Evolutionary conservation across 2,797 vertebrate species (phyloP).

Genomic region (Gouania willdenowi): DNA sequence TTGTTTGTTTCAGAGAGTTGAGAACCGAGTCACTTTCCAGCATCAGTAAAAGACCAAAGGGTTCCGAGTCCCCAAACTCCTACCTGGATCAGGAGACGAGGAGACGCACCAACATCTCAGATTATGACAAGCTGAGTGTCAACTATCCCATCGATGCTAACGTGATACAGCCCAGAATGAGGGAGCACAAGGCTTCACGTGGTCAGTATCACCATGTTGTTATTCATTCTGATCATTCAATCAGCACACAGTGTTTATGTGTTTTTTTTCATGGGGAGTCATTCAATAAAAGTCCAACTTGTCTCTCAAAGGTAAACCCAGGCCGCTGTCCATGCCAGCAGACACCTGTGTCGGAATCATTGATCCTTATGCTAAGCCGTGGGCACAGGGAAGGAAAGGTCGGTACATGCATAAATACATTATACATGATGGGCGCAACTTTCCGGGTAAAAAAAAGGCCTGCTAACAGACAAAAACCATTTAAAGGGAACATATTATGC

Average conservation of each 20-base stretch:
- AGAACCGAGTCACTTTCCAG: slow-evolving; percentile 61
- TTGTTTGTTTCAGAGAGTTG: slow-evolving; percentile 77
- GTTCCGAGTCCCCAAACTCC: slow-evolving; percentile 91
- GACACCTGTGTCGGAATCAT: slow-evolving; percentile 83
- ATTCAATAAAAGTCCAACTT: not conserved
- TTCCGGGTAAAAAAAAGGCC: too few species aligned
- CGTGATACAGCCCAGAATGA: slow-evolving; percentile 81
- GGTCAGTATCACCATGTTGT: slow-evolving; percentile 77
- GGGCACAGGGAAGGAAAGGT: slow-evolving; percentile 85
- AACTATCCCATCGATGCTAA: slow-evolving; percentile 80
- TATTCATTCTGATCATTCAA: too few species aligned
- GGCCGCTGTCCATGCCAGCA: slow-evolving; percentile 91
- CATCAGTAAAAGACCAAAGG: slow-evolving; percentile 73
- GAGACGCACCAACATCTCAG: slow-evolving; percentile 79
- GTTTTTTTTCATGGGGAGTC: not conserved
- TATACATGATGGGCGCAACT: too few species aligned
- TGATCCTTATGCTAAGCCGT: slow-evolving; percentile 83
- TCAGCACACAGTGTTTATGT: not conserved
- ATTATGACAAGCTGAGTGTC: slow-evolving; percentile 78
- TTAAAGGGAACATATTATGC: too few species aligned
- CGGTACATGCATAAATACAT: not conserved
- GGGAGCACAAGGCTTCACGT: slow-evolving; percentile 81
- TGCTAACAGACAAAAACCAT: too few species aligned
- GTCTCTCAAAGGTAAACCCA: slow-evolving; percentile 83
- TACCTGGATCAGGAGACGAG: slow-evolving; percentile 88